Conservation (phyloP, 2,113 vertebrate species). For the Orthonyx spaldingii region DNA sequence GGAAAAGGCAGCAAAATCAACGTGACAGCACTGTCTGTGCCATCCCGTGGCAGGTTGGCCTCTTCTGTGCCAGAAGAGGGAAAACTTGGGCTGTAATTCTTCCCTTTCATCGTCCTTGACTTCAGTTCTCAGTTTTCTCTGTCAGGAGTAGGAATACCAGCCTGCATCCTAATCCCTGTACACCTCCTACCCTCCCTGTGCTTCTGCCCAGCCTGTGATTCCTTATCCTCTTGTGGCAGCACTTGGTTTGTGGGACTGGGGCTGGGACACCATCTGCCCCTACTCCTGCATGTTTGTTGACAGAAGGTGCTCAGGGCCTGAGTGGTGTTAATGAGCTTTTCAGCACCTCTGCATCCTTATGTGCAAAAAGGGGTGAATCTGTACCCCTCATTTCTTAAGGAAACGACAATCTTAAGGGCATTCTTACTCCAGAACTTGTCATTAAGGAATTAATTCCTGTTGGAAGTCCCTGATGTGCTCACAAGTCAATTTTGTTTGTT, state of each 20-base stretch:
- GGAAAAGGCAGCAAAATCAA: background rate
- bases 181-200: background rate
- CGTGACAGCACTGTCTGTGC: background rate
- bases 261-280: background rate
- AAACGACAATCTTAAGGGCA: background rate
- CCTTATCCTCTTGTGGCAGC: background rate
- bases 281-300: background rate
- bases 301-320: background rate
- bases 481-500: background rate
- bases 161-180: background rate
- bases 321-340: background rate
- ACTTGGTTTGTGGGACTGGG: background rate
- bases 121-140: background rate
- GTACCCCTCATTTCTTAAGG: background rate
- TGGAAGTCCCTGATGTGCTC: conserved; percentile 6
- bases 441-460: background rate
- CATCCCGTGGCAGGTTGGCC: background rate
- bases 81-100: background rate
- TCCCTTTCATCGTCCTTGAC: background rate
- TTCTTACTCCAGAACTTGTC: background rate
- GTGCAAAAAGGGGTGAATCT: background rate
- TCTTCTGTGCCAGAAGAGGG: background rate
- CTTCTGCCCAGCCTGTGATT: background rate
- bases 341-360: background rate
- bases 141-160: background rate